Evolutionary conservation across 2,888 invertebrate species (phyloP).

Genomic region (Cheilosia soror): DNA sequence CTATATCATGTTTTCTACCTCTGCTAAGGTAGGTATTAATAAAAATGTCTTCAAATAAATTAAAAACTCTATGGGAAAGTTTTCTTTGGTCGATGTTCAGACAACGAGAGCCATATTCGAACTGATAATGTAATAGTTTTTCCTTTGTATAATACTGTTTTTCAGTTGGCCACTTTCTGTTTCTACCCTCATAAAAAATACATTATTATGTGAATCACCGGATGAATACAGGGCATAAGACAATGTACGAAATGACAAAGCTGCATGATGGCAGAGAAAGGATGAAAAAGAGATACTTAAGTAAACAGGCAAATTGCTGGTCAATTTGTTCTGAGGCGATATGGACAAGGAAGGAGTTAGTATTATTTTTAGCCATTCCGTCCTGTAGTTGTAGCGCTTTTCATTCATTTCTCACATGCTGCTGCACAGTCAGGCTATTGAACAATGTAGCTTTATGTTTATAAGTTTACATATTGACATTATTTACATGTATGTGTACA

Average conservation of each 20-base stretch:
- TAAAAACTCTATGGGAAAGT: neutral
- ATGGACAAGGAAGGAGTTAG: neutral
- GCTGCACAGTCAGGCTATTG: neutral
- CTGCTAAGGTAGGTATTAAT: neutral
- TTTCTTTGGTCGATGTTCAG: slow-evolving; percentile 15
- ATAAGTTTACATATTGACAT: no score
- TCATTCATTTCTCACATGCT: neutral
- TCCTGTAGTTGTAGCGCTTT: slow-evolving; percentile 6
- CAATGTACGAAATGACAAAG: slow-evolving; percentile 13
- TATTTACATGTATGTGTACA: no score
- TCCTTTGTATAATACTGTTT: slow-evolving; percentile 1
- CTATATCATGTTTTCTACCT: slow-evolving; percentile 6
- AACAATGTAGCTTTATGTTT: no score
- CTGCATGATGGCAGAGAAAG: slow-evolving; percentile 16
- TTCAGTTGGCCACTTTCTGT: slow-evolving; percentile 20
- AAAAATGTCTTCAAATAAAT: neutral
- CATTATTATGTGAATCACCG: slow-evolving; percentile 15
- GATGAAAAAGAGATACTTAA: neutral
- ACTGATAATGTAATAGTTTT: slow-evolving; percentile 40
- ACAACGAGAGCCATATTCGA: slow-evolving; percentile 22
- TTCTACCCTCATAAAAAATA: slow-evolving; percentile 39
- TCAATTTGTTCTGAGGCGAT: slow-evolving; percentile 29
- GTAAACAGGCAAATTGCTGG: slow-evolving; percentile 39
- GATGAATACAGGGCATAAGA: neutral
- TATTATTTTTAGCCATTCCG: slow-evolving; percentile 10